Evolutionary conservation across 2,888 invertebrate genomes (phyloP).

Genomic region (Agrochola macilenta): DNA sequence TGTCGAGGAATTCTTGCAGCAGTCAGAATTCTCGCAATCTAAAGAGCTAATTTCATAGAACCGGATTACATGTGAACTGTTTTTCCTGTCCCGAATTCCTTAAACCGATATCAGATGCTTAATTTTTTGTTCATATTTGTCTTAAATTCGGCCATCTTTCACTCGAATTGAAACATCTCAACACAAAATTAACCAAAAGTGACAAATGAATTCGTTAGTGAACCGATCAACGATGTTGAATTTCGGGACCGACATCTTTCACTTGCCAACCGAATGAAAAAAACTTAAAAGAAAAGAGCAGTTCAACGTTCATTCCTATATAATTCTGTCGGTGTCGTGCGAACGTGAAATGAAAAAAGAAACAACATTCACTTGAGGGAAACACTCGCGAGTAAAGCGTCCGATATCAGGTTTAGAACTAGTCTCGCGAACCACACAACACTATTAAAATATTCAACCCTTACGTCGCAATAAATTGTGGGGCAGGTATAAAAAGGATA

Average conservation of each 20-base stretch:
- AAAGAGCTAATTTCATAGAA: neutral
- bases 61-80: neutral
- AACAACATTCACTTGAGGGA: neutral
- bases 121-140: neutral
- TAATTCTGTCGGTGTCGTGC: neutral
- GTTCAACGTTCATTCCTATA: neutral
- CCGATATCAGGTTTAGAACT: neutral
- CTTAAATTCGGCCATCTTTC: neutral
- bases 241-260: neutral
- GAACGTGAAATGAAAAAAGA: neutral
- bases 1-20: neutral
- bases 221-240: no score
- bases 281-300: neutral
- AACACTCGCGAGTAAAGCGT: neutral
- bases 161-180: neutral
- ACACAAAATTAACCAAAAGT: neutral
- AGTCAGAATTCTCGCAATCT: no score
- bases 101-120: neutral
- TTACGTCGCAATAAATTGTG: slow-evolving; percentile 25
- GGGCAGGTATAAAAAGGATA: slow-evolving; percentile 52
- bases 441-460: slow-evolving; percentile 29
- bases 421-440: neutral
- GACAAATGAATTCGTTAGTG: neutral
- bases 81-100: no score
- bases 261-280: neutral